Conservation (phyloP, 64 coral and sea anemone species). For the Porites lutea region DNA sequence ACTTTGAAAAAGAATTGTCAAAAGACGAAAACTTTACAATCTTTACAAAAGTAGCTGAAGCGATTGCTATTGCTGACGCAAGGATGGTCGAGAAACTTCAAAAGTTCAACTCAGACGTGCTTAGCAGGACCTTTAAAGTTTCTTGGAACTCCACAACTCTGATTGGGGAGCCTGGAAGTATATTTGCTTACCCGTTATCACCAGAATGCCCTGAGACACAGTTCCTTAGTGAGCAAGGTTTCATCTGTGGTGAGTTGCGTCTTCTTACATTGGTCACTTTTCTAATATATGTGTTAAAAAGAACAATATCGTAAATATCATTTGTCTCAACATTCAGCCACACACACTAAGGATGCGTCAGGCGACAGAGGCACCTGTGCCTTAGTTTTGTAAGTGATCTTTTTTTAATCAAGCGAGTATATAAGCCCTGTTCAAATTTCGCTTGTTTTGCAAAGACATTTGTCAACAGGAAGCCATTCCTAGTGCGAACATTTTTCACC, state of each 20-base stretch:
- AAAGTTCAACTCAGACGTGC: neutral
- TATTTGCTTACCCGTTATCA: neutral
- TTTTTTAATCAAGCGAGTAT: too few relatives aligned
- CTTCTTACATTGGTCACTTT: too few relatives aligned
- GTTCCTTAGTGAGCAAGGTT: slow-evolving; percentile 22
- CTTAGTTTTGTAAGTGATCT: too few relatives aligned
- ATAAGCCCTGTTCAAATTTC: too few relatives aligned
- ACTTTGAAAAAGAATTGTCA: neutral
- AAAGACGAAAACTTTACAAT: neutral
- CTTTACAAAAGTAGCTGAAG: neutral
- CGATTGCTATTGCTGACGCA: neutral
- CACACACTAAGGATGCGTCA: too few relatives aligned
- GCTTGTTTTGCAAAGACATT: too few relatives aligned
- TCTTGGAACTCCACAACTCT: neutral
- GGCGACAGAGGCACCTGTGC: too few relatives aligned
- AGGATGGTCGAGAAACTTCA: slow-evolving; percentile 24
- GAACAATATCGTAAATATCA: too few relatives aligned
- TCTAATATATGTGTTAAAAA: too few relatives aligned
- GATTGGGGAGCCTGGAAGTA: neutral
- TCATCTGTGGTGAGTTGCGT: slow-evolving; percentile 46
- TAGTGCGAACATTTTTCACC: too few relatives aligned
- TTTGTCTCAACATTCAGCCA: too few relatives aligned
- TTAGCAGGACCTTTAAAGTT: neutral
- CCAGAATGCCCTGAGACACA: slow-evolving; percentile 25
- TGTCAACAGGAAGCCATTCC: too few relatives aligned